Conservation (phyloP, 2,797 vertebrate species). For the Phrynocephalus vlangalii region DNA sequence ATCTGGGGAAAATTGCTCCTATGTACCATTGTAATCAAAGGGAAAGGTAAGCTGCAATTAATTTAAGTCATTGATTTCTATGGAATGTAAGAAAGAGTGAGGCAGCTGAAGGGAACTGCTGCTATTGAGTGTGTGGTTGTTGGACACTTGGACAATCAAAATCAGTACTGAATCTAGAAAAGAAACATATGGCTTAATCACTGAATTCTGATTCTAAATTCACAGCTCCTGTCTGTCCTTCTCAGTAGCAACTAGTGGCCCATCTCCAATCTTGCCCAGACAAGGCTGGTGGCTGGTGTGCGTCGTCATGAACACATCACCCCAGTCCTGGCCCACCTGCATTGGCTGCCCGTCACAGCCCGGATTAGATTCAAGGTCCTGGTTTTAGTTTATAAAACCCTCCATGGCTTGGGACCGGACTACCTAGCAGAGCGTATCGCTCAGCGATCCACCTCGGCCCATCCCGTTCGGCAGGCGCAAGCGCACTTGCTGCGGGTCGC, state of each 20-base stretch:
- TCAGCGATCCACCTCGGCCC: too few relatives aligned
- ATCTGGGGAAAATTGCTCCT: background rate
- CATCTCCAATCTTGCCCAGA: too few relatives aligned
- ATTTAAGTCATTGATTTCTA: conserved; percentile 32
- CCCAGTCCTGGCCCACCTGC: too few relatives aligned
- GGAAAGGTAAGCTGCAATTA: conserved; percentile 30
- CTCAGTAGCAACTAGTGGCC: background rate
- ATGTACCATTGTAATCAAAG: conserved; percentile 17
- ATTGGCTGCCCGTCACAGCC: too few relatives aligned
- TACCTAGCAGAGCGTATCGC: too few relatives aligned
- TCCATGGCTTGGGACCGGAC: too few relatives aligned
- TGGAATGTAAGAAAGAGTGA: conserved; percentile 13
- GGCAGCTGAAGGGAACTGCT: conserved; percentile 1
- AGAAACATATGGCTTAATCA: conserved; percentile 30
- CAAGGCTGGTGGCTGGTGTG: too few relatives aligned
- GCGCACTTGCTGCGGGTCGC: too few relatives aligned
- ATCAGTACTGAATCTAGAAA: background rate
- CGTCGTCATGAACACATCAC: too few relatives aligned
- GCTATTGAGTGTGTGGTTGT: background rate
- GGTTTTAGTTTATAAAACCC: too few relatives aligned
- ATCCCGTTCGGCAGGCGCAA: too few relatives aligned
- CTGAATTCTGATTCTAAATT: conserved; percentile 20
- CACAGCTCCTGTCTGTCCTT: background rate
- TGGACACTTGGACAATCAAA: conserved; percentile 24
- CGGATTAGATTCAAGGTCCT: too few relatives aligned